A percentile compares a stretch with the other conserved stretches of the same genome.
phyloP scores from a whole-genome alignment of 1,140 invertebrate species.

The Colletes latitarsis region DNA sequence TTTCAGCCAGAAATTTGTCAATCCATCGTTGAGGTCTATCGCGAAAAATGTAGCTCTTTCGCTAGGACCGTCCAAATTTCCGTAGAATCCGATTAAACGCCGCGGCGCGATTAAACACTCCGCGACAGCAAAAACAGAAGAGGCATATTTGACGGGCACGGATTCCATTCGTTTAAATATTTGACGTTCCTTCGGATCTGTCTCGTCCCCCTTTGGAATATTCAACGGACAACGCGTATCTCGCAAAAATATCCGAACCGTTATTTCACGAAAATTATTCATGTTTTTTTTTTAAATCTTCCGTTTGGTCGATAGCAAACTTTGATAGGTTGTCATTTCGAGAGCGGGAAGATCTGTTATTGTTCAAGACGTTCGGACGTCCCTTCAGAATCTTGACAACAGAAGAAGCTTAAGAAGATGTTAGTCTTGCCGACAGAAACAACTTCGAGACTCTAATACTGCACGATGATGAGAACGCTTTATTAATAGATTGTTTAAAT shows the following conservation, averaged over 20 bases:
- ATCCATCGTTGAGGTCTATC: not conserved
- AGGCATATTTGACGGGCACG: not conserved
- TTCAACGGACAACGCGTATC: not conserved
- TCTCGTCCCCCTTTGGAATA: not conserved
- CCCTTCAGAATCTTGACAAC: too few relatives aligned
- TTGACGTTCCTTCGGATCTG: slow-evolving; percentile 2
- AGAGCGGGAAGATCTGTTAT: too few relatives aligned
- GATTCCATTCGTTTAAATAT: slow-evolving; percentile 15
- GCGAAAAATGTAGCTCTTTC: not conserved
- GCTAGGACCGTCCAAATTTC: not conserved
- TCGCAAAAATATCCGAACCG: not conserved
- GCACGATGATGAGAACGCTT: too few relatives aligned
- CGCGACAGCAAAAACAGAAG: not conserved
- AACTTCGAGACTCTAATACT: too few relatives aligned
- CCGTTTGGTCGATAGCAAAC: not conserved
- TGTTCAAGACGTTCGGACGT: too few relatives aligned
- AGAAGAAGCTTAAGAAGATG: too few relatives aligned
- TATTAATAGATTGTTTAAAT: too few relatives aligned
- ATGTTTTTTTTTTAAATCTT: too few relatives aligned
- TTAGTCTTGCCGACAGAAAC: too few relatives aligned
- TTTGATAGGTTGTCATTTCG: too few relatives aligned
- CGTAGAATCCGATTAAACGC: slow-evolving; percentile 4
- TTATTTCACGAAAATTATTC: not conserved
- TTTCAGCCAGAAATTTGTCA: not conserved
- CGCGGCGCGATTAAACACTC: slow-evolving; percentile 3